A percentile compares a stretch with the other conserved stretches of the same genome.
phyloP scores from a whole-genome alignment of 1,140 invertebrate species.

The Paramacrobiotus metropolitanus region DNA sequence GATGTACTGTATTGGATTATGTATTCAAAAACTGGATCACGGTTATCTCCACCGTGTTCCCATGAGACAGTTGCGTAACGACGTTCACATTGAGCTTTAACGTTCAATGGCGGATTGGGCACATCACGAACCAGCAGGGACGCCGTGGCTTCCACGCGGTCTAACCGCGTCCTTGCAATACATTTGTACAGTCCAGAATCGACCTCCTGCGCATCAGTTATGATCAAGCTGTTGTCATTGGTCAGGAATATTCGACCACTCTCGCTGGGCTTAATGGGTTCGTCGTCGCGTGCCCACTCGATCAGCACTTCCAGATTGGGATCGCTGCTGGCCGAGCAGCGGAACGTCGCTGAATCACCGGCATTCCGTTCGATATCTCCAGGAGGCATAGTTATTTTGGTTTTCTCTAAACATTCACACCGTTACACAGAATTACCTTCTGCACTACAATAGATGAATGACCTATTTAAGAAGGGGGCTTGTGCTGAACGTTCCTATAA shows the following conservation, averaged over 20 bases:
- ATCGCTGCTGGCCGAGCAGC: conserved; percentile 71
- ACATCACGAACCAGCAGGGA: conserved; percentile 84
- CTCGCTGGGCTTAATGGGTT: conserved; percentile 59
- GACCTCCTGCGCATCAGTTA: conserved; percentile 72
- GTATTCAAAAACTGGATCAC: conserved; percentile 72
- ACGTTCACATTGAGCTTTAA: conserved; percentile 36
- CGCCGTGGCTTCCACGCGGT: conserved; percentile 53
- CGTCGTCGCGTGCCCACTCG: conserved; percentile 60
- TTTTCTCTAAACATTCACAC: conserved; percentile 47
- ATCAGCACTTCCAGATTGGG: conserved; percentile 49
- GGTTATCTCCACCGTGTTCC: conserved; percentile 70
- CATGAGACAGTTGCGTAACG: conserved; percentile 50
- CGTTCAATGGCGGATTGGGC: conserved; percentile 58
- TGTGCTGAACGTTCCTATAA: too few relatives aligned
- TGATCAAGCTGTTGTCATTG: conserved; percentile 69
- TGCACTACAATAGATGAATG: too few relatives aligned
- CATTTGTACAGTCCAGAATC: conserved; percentile 90
- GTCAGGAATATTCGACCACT: conserved; percentile 36
- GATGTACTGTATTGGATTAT: conserved; percentile 80
- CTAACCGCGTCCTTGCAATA: conserved; percentile 66
- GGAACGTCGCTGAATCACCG: conserved; percentile 63
- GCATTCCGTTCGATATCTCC: conserved; percentile 72
- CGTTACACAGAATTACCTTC: too few relatives aligned
- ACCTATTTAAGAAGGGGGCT: too few relatives aligned
- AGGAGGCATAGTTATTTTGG: conserved; percentile 55